Base-by-base conservation (phyloP, 2,797 vertebrate genomes). In the Siniperca undulata region DNA sequence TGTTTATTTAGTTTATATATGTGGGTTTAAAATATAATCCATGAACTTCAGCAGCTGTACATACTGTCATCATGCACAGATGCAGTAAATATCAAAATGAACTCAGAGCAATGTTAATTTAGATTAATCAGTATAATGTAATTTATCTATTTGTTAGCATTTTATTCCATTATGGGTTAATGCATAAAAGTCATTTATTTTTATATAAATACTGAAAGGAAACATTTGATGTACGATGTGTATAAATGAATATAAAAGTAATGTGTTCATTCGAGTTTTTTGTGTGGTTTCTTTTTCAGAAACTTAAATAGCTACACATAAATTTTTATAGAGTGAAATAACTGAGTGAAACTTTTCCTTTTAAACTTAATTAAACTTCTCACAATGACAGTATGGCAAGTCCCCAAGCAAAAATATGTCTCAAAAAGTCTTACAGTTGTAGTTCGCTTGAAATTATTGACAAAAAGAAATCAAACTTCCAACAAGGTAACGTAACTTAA, bases 161-260 rank as follows among this genome's bases (percentile, higher is more conserved):
- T 85, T 66, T 30, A 3, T 84, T 81, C 74, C 52, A 70, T 75
- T 13, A 56, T 81, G 20, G 46, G 19, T 66, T 19, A 1, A 76
- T 53, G 53, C 44, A 75, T 50, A 84, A 59, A 69, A 11, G 36
- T 82, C 1, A 67, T 84, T 89, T 92, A 88, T 90, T 94, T 94
- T 93, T 92, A 65, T 93, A 91, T 77, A 12, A 87, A 81, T 85
- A 38, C 13, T 1, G 19, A 7, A 0, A 27, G n/a, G 30, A 58
- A 40, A 34, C 17, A 46, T 30, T 4, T 27, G 44, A 36, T 65
- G 65, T 75, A 7, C 46, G 3, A 20, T 74, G 52, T 80, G 58
- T 58, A 36, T 65, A 53, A 53, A 2, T 79, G 40, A 74, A 65
- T 77, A 80, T 60, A 79, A 88, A 86, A 65, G 60, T 48, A 2